Conservation (phyloP, 2,888 invertebrate genomes). For the Macaria notata region DNA sequence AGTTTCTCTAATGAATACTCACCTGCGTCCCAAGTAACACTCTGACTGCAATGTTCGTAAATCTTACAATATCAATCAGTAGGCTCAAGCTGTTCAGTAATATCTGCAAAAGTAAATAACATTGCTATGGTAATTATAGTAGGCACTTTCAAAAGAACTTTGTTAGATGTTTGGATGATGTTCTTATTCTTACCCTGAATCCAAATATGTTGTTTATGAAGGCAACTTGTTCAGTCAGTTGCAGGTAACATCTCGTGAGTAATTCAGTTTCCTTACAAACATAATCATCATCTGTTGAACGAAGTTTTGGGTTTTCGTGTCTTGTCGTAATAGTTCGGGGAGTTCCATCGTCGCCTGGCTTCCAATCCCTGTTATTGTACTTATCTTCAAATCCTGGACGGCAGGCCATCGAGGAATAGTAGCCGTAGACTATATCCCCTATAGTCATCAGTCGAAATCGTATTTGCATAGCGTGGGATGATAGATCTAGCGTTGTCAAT, state of each 20-base stretch:
- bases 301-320: constrained; percentile 17
- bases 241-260: constrained; percentile 57
- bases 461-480: constrained; percentile 56
- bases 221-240: constrained; percentile 58
- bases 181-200: constrained; percentile 52
- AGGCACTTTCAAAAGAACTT: neutral
- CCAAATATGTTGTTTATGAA: constrained; percentile 66
- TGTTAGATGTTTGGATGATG: too few relatives aligned
- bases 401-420: constrained; percentile 36
- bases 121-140: neutral
- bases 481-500: constrained; percentile 56
- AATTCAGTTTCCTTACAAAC: constrained; percentile 42
- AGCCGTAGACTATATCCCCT: constrained; percentile 45
- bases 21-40: constrained; percentile 57
- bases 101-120: constrained; percentile 49
- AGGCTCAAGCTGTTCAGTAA: constrained; percentile 59
- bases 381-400: constrained; percentile 36
- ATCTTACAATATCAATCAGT: constrained; percentile 62
- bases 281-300: constrained; percentile 22
- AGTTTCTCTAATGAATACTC: constrained; percentile 6
- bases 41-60: constrained; percentile 55
- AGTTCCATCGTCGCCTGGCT: constrained; percentile 33
- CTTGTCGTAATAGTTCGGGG: constrained; percentile 15
- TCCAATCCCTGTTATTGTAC: constrained; percentile 46
- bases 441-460: constrained; percentile 53